Percentiles rank a stretch among this genome's conserved stretches.
These are phyloP conservation scores for Rhizoglyphus robini DNA, from an alignment of 1,140 invertebrate species.

Conservation along the genomic window DNA sequence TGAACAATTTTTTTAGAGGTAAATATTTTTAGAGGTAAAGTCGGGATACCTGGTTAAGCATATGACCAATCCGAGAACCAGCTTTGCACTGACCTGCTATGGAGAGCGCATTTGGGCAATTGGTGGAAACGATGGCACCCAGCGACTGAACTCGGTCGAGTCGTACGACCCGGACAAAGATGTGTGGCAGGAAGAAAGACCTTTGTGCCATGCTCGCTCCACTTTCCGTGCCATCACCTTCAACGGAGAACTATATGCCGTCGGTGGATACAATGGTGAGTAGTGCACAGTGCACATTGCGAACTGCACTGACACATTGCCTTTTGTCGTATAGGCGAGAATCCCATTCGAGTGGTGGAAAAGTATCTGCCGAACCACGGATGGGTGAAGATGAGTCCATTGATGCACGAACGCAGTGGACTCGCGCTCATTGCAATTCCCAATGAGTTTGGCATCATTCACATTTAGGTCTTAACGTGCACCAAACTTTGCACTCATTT, in stretches of 20 bases:
- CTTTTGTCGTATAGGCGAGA: background rate
- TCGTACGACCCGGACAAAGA: constrained; percentile 20
- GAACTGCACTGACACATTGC: background rate
- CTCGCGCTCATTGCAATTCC: background rate
- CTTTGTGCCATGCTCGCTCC: constrained; percentile 21
- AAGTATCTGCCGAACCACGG: background rate
- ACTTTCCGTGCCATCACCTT: constrained; percentile 28
- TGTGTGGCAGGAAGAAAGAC: constrained; percentile 17
- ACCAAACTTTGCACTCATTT: too few species aligned
- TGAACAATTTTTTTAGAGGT: too few species aligned
- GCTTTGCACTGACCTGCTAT: constrained; percentile 56
- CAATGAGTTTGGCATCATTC: background rate
- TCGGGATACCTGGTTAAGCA: constrained; percentile 50
- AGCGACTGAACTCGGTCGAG: constrained; percentile 18
- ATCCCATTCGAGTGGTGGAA: constrained; percentile 11
- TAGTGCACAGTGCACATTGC: background rate
- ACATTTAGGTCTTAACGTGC: background rate
- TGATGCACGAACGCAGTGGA: constrained; percentile 15
- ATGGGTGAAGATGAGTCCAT: background rate
- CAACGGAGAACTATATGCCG: constrained; percentile 13
- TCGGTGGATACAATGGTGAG: constrained; percentile 22
- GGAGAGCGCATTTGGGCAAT: constrained; percentile 53
- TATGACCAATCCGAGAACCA: constrained; percentile 61
- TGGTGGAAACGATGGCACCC: constrained; percentile 55
- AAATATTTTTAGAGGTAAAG: too few species aligned